phyloP scores from a whole-genome alignment of 2,797 vertebrate genomes.

The Brachyalestes nurse region DNA sequence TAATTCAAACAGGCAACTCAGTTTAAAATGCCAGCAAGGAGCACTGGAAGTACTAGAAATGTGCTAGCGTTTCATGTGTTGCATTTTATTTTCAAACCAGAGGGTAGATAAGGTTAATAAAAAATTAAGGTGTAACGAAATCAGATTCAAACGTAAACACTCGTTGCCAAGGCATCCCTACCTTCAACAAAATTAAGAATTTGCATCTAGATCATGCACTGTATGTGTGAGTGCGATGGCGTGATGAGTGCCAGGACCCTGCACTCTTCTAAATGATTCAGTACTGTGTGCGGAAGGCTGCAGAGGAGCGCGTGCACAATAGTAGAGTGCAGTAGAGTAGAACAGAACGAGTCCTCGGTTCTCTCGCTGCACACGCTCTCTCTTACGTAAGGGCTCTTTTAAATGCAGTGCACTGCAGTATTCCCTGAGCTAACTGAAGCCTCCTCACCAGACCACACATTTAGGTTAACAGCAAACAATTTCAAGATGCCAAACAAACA shows the following conservation, averaged over 20 bases:
- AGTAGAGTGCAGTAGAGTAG: slow-evolving; percentile 40
- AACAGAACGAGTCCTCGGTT: slow-evolving; percentile 34
- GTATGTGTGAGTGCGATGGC: not conserved
- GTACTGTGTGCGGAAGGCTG: slow-evolving; percentile 21
- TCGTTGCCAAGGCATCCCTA: no score
- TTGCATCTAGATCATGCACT: not conserved
- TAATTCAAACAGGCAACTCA: no score
- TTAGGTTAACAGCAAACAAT: slow-evolving; percentile 36
- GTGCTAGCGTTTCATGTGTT: no score
- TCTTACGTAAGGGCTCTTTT: slow-evolving; percentile 51
- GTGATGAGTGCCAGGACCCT: slow-evolving; percentile 1
- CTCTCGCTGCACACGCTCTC: not conserved
- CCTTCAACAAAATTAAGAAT: not conserved
- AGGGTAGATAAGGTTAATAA: no score
- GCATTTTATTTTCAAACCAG: no score
- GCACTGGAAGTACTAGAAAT: no score
- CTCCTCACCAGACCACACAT: slow-evolving; percentile 33
- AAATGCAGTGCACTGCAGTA: slow-evolving; percentile 57
- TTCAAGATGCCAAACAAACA: slow-evolving; percentile 38
- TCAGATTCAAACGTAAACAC: no score
- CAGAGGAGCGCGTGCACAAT: slow-evolving; percentile 15
- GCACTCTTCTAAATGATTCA: slow-evolving; percentile 30
- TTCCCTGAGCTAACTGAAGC: slow-evolving; percentile 38
- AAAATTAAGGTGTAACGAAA: no score
- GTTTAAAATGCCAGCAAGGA: no score